phyloP scores from a whole-genome alignment of 2,888 invertebrate genomes.

The Zeuzera pyrina region DNA sequence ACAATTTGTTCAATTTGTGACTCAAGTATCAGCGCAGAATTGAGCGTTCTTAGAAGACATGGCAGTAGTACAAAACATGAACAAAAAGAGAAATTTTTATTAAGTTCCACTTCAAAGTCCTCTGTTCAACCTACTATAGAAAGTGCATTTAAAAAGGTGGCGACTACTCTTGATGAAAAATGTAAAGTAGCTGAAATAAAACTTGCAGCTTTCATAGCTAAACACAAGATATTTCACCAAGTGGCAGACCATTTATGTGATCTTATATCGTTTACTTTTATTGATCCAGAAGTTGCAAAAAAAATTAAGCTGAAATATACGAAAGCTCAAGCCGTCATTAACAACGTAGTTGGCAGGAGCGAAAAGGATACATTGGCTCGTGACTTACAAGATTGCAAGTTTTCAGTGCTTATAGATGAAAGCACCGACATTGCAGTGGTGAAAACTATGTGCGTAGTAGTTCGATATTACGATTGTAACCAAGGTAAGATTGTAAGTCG shows the following conservation, averaged over 20 bases:
- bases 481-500: conserved; percentile 6
- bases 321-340: conserved; percentile 5
- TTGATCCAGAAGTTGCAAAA: conserved; percentile 11
- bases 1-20: too few relatives aligned
- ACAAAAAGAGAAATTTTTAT: too few relatives aligned
- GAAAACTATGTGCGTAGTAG: conserved; percentile 7
- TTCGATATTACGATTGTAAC: conserved; percentile 7
- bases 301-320: conserved; percentile 8
- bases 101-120: too few relatives aligned
- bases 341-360: conserved; percentile 2
- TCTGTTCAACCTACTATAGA: too few relatives aligned
- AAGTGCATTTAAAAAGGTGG: conserved; percentile 3
- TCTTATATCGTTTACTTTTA: not conserved
- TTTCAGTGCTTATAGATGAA: conserved; percentile 7
- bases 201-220: conserved; percentile 6
- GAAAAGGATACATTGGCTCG: conserved; percentile 3
- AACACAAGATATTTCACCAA: conserved; percentile 1
- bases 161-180: conserved; percentile 2
- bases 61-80: too few relatives aligned
- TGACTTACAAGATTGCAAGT: conserved; percentile 2
- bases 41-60: too few relatives aligned
- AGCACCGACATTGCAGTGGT: conserved; percentile 7
- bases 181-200: conserved; percentile 6
- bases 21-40: too few relatives aligned
- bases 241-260: conserved; percentile 3